Percentiles rank a stretch among this genome's conserved stretches.
Evolutionary conservation across 2,888 invertebrate species (phyloP).

Genomic region (Blomia tropicalis): DNA sequence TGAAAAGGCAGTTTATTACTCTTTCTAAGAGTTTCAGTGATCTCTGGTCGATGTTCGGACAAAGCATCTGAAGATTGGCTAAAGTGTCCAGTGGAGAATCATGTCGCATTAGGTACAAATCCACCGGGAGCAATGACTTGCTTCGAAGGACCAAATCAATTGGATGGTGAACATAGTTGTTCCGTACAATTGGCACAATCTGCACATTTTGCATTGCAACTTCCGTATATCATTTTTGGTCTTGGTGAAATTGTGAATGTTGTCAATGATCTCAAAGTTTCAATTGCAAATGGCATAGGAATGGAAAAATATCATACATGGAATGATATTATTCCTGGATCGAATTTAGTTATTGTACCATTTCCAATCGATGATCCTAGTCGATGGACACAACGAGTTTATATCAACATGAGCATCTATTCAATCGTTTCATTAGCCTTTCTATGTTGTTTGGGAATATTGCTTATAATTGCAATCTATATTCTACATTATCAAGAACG

Average conservation of each 20-base stretch:
- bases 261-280: constrained; percentile 70
- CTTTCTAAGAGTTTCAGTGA: constrained; percentile 78
- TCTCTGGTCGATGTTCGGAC: constrained; percentile 48
- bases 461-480: constrained; percentile 64
- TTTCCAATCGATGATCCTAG: constrained; percentile 53
- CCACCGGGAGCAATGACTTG: constrained; percentile 73
- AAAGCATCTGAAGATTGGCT: constrained; percentile 14
- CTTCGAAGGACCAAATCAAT: constrained; percentile 46
- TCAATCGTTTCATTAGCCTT: constrained; percentile 34
- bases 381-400: constrained; percentile 82
- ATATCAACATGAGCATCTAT: constrained; percentile 42
- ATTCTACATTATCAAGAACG: constrained; percentile 77
- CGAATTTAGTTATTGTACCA: constrained; percentile 88
- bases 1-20: constrained; percentile 77
- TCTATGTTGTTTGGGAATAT: constrained; percentile 68
- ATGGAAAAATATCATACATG: constrained; percentile 40
- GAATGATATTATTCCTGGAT: constrained; percentile 89
- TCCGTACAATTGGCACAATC: constrained; percentile 80
- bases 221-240: constrained; percentile 89
- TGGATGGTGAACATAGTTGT: constrained; percentile 56
- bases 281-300: constrained; percentile 38
- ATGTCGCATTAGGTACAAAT: constrained; percentile 50
- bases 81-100: constrained; percentile 20
- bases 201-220: constrained; percentile 70
- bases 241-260: constrained; percentile 95